Conservation (phyloP, 2,113 vertebrate species). For the Phylloscopus trochilus region DNA sequence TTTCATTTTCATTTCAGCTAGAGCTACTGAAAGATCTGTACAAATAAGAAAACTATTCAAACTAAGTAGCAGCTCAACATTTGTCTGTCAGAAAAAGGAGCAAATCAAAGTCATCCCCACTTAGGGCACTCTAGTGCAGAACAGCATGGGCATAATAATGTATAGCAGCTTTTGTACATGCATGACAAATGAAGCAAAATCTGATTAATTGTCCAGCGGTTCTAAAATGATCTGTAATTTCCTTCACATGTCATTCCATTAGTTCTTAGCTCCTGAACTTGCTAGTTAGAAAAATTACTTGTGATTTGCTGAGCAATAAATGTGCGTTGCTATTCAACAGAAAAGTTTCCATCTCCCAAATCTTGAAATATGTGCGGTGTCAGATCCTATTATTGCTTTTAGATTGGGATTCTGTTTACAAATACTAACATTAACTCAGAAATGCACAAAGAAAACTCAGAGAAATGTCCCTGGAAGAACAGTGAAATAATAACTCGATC, state of each 20-base stretch:
- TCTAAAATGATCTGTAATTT: constrained; percentile 26
- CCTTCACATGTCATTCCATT: constrained; percentile 33
- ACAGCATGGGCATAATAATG: not conserved
- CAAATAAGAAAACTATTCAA: constrained; percentile 7
- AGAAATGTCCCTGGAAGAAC: not conserved
- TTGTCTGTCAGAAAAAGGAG: not conserved
- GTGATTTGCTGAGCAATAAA: constrained; percentile 7
- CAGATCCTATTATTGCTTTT: not conserved
- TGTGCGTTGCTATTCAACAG: not conserved
- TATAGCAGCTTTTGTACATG: constrained; percentile 9
- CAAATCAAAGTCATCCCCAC: constrained; percentile 7
- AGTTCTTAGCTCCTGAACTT: constrained; percentile 21
- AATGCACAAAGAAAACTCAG: not conserved
- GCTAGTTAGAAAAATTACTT: constrained; percentile 37
- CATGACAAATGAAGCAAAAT: constrained; percentile 47
- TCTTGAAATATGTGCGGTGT: not conserved
- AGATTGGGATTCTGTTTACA: not conserved
- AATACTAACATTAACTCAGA: not conserved
- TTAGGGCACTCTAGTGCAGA: not conserved
- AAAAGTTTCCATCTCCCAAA: constrained; percentile 2
- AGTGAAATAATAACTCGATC: not conserved
- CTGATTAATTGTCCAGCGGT: constrained; percentile 35
- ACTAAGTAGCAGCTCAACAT: not conserved
- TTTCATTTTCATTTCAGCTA: not conserved
- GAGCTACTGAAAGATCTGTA: not conserved